Conservation (phyloP, 2,888 invertebrate species). For the Drosophila silvestris region DNA sequence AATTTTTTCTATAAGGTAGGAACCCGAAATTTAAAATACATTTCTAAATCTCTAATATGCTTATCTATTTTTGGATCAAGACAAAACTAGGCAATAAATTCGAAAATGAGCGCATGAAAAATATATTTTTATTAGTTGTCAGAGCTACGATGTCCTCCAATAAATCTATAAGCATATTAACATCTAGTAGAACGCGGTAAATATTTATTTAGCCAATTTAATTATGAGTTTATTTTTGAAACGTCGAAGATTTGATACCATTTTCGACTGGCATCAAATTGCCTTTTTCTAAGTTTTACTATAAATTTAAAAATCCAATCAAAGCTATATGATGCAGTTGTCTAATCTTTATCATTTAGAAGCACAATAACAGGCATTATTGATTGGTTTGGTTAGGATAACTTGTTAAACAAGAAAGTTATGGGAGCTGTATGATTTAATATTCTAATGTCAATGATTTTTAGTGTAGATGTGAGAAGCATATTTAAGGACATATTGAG, state of each 20-base stretch:
- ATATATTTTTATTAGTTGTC: neutral
- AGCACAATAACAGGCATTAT: neutral
- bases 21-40: neutral
- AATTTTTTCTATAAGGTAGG: neutral
- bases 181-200: too few relatives aligned
- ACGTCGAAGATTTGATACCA: neutral
- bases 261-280: neutral
- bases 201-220: neutral
- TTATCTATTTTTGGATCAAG: neutral
- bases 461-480: neutral
- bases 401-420: too few relatives aligned
- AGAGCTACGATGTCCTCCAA: neutral
- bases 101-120: neutral
- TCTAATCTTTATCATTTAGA: neutral
- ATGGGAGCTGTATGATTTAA: neutral
- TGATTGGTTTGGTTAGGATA: neutral
- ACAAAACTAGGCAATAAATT: neutral
- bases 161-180: neutral
- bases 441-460: neutral
- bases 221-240: neutral
- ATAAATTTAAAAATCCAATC: neutral
- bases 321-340: neutral
- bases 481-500: neutral
- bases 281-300: neutral
- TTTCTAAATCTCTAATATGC: neutral